Percentiles rank a stretch among this genome's conserved stretches.
Conservation (phyloP, 2,888 invertebrate genomes). For the Eueremaeus valkanovi region DNA sequence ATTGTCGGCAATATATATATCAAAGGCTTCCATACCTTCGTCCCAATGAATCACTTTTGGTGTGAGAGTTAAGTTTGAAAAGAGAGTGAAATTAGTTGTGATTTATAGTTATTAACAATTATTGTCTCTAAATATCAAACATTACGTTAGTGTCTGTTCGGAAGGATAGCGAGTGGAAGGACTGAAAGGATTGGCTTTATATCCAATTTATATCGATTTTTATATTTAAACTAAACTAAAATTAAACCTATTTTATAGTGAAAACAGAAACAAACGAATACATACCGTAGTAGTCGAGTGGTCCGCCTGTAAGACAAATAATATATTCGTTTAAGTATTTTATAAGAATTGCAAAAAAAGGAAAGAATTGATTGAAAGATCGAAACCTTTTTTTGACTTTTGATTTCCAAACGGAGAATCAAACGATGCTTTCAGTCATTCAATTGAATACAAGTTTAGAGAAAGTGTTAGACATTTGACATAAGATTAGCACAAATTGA, state of each 20-base stretch:
- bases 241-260: too few relatives aligned
- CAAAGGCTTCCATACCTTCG: constrained; percentile 46
- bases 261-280: constrained; percentile 51
- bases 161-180: constrained; percentile 22
- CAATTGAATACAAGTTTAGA: not conserved
- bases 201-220: not conserved
- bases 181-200: not conserved
- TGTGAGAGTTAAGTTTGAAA: not conserved
- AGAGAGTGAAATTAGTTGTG: constrained; percentile 13
- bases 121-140: not conserved
- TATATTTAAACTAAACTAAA: too few relatives aligned
- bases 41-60: constrained; percentile 48
- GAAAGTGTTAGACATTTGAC: not conserved
- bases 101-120: not conserved
- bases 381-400: constrained; percentile 31
- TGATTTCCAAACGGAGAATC: constrained; percentile 37
- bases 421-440: constrained; percentile 30
- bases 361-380: not conserved
- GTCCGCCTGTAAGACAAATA: constrained; percentile 66
- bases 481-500: not conserved
- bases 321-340: not conserved
- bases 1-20: not conserved
- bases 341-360: not conserved
- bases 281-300: constrained; percentile 99
- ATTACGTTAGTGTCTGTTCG: not conserved